A percentile compares a stretch with the other conserved stretches of the same genome.
These are phyloP conservation scores for Philhelius pedissequus DNA, from an alignment of 2,888 invertebrate genomes.

Conservation along the genomic window DNA sequence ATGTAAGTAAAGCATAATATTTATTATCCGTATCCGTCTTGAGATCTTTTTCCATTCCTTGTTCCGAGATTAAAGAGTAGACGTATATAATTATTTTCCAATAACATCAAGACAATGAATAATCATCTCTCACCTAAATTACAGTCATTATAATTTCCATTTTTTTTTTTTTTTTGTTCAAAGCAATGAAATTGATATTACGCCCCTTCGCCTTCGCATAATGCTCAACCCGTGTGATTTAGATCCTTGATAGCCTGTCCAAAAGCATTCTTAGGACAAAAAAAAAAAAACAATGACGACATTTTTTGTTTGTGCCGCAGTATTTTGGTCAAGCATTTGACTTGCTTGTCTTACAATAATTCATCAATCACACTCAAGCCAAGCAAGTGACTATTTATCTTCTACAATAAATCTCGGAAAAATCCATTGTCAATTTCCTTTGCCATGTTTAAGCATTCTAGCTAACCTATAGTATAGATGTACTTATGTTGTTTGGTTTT, in stretches of 20 bases:
- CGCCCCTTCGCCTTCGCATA: not conserved
- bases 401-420: constrained; percentile 57
- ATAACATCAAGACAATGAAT: constrained; percentile 24
- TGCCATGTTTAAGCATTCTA: constrained; percentile 60
- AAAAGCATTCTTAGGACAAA: constrained; percentile 5
- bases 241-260: not conserved
- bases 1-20: not conserved
- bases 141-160: constrained; percentile 14
- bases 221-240: not conserved
- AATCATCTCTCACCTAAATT: constrained; percentile 6
- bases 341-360: constrained; percentile 35
- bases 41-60: not conserved
- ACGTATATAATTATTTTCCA: constrained; percentile 20
- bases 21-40: not conserved
- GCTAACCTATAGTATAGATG: constrained; percentile 8
- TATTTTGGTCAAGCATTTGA: constrained; percentile 50
- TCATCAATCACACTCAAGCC: constrained; percentile 54
- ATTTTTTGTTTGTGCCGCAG: constrained; percentile 23
- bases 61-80: not conserved
- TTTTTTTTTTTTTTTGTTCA: constrained; percentile 27
- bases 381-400: constrained; percentile 54
- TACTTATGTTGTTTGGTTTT: not conserved
- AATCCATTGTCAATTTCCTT: constrained; percentile 65
- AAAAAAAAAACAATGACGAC: constrained; percentile 12
- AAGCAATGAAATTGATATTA: constrained; percentile 49